Conservation (phyloP, 2,113 vertebrate species). For the Toxostoma redivivum region DNA sequence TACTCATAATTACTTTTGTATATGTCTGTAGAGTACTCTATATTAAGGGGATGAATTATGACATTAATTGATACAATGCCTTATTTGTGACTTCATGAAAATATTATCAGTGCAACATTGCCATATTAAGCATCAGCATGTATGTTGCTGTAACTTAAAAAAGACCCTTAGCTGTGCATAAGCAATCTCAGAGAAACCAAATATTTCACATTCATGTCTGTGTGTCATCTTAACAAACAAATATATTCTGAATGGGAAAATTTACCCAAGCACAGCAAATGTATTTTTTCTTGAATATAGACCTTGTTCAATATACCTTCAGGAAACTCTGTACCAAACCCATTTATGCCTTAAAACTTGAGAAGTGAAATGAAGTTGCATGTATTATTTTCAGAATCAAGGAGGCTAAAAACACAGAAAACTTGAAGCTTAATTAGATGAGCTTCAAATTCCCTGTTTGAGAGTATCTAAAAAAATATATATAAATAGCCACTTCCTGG, state of each 20-base stretch:
- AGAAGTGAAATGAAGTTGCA: not conserved
- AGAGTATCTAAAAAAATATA: not conserved
- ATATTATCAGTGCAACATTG: not conserved
- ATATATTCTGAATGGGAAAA: not conserved
- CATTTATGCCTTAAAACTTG: not conserved
- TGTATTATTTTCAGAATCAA: not conserved
- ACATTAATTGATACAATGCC: not conserved
- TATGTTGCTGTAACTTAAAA: not conserved
- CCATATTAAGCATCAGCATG: not conserved
- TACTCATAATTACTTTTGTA: not conserved
- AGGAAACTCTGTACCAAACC: not conserved
- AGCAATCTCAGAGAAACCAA: not conserved
- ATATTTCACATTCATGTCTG: constrained; percentile 1
- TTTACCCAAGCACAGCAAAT: not conserved
- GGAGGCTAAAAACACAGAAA: not conserved
- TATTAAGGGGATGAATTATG: not conserved
- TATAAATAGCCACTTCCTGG: not conserved
- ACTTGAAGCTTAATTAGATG: not conserved
- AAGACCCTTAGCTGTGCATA: not conserved
- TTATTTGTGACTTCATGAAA: not conserved
- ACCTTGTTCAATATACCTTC: not conserved
- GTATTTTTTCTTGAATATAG: not conserved
- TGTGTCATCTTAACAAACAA: constrained; percentile 10
- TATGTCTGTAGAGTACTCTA: not conserved
- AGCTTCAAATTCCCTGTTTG: not conserved